Evolutionary conservation across 2,888 invertebrate species (phyloP), one percentile per base, ranked within the genome.

Genomic region (Lasioglossum leucozonium): DNA sequence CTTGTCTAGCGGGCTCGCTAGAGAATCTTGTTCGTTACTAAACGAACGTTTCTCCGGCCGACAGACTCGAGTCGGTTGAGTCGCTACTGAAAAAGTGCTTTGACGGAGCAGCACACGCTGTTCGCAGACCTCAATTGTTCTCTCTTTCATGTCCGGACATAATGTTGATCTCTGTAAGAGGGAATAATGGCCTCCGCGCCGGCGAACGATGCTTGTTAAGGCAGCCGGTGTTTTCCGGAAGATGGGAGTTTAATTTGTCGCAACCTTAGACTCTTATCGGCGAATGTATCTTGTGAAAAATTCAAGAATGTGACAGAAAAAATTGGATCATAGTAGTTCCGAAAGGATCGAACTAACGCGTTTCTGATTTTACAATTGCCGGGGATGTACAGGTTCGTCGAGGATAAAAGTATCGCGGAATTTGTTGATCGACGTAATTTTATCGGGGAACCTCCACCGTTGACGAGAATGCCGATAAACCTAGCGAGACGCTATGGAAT

Each of bases 21-120:
- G 69, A 22, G 82, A 77, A 82, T 71, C 82, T 67, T n/a, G 62
- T 34, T 10, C 42, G 42, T 76, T 65, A 72, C 76, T 71, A 44
- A 65, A 62, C n/a, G 47, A 51, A 30, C 22, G 18, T 76, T 81
- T 40, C 62, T 22, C 55, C 30, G 55, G 10, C 34, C 16, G 6
- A 2, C 26, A 22, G 42, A 26, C 42, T n/a, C n/a, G 4, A 26
- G 69, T 55, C 42, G 26, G 26, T 65, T 72, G 34, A 13, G 26
- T 13, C 26, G n/a, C 55, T 2, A 16, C 4, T 22, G 10, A 51
- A 69, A 58, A 67, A 18, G 8, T 42, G 65, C 79, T 73, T 37
- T 26, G 55, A 55, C 51, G 44, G 22, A 55, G 67, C 51, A 65
- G 67, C 51, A n/a, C n/a, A 51, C 34, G 4, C 26, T 26, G 55